phyloP scores from a whole-genome alignment of 2,113 vertebrate species.

The Bettongia penicillata region DNA sequence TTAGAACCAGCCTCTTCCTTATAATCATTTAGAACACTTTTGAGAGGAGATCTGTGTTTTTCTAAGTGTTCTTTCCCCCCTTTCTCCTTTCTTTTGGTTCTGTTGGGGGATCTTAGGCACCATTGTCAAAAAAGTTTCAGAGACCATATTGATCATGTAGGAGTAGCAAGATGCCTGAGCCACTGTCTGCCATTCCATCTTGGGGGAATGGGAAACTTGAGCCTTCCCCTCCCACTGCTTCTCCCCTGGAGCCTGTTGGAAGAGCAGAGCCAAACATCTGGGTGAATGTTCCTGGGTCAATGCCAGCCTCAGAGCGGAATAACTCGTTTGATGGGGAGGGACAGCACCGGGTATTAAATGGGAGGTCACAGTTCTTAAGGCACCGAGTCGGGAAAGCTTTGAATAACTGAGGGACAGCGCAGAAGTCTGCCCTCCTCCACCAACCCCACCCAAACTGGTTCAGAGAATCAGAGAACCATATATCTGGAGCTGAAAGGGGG shows the following conservation, averaged over 20 bases:
- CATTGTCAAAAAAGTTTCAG: not conserved
- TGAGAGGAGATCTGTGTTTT: conserved; percentile 62
- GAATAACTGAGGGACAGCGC: not conserved
- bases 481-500: not conserved
- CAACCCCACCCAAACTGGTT: not conserved
- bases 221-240: not conserved
- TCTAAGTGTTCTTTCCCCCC: conserved; percentile 48
- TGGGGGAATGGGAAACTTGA: conserved; percentile 10
- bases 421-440: not conserved
- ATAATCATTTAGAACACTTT: conserved; percentile 62
- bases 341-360: not conserved
- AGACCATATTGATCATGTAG: conserved; percentile 8
- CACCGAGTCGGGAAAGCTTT: not conserved
- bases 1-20: conserved; percentile 77
- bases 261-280: not conserved
- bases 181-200: not conserved
- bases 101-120: conserved; percentile 30
- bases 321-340: not conserved
- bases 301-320: not conserved
- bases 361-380: not conserved
- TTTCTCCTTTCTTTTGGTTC: conserved; percentile 45
- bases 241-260: not conserved
- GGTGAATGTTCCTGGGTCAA: not conserved
- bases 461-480: not conserved
- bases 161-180: not conserved